phyloP scores from a whole-genome alignment of 1,140 invertebrate genomes.

The Drepana arcuata region DNA sequence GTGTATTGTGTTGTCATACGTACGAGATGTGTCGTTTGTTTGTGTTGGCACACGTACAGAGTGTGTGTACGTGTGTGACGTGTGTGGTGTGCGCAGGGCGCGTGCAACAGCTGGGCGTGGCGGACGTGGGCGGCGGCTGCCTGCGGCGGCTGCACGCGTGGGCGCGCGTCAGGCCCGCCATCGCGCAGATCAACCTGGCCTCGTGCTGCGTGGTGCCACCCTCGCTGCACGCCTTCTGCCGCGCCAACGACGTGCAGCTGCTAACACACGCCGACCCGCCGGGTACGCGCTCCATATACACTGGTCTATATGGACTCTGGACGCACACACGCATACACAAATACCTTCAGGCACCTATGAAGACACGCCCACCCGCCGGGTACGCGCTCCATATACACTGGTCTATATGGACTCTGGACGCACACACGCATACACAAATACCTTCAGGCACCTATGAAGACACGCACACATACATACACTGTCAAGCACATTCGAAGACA shows the following conservation, averaged over 20 bases:
- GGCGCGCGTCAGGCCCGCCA: constrained; percentile 89
- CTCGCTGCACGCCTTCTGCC: constrained; percentile 90
- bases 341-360: constrained; percentile 90
- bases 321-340: not conserved
- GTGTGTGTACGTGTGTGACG: not conserved
- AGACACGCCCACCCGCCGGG: constrained; percentile 95
- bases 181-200: constrained; percentile 96
- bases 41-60: not conserved
- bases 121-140: constrained; percentile 87
- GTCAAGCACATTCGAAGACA: not conserved
- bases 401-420: not conserved
- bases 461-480: constrained; percentile 87
- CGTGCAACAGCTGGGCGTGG: constrained; percentile 82
- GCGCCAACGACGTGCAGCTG: constrained; percentile 91
- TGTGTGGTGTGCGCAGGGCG: constrained; percentile 28
- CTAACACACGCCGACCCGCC: constrained; percentile 95
- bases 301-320: not conserved
- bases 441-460: constrained; percentile 92
- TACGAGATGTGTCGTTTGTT: no score
- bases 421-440: not conserved
- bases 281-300: constrained; percentile 69
- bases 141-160: constrained; percentile 85
- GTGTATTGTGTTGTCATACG: no score
- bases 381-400: constrained; percentile 33
- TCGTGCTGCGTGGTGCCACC: constrained; percentile 96